Base-by-base conservation (phyloP, 1,140 invertebrate genomes). In the Zaprionus tsacasi region DNA sequence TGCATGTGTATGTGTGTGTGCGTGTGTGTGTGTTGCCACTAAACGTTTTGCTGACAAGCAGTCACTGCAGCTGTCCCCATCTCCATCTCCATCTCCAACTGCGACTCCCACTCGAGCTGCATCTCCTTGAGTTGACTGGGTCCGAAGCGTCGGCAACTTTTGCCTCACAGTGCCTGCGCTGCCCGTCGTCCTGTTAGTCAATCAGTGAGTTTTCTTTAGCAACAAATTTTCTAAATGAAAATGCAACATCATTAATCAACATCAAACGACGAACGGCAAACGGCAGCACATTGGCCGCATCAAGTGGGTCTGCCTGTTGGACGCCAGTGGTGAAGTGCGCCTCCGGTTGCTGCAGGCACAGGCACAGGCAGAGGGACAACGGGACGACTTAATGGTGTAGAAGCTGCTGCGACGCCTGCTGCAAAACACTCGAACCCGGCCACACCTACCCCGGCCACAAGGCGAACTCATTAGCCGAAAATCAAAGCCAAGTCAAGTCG, bases 171-270 rank as follows among this genome's bases (percentile, higher is more conserved):
- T 50, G 17, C 45, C 45, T 8, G 17, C 13, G 5, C 5, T 45
- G 13, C 5, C 13, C 45, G 81, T 66, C 72, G 78, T 72, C 54
- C 74, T 83, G 80, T 76, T 83, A 83, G 83, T 88, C 83, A 88
- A 88, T 88, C 83, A 88, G 85, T 88, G 80, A 83, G 77, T 88
- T 88, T 87, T 88, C 83, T 89, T 88, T 81, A 67, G 73, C 83
- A 89, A 80, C 83, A 88, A 88, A 88, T 88, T 89, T 76, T 76
- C 78, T 70, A 88, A 88, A 89, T 89, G 85, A 89, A 88, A 88
- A 89, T 89, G 85, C 85, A 83, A 78, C 83, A 89, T 88, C 85
- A 88, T 89, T 88, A 89, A 89, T 88, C 85, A 88, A 85, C 81
- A 88, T 88, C 85, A 87, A 87, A 79, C 63, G 59, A 83, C 83